phyloP scores from a whole-genome alignment of 2,888 invertebrate species.

The Stenurella melanura region DNA sequence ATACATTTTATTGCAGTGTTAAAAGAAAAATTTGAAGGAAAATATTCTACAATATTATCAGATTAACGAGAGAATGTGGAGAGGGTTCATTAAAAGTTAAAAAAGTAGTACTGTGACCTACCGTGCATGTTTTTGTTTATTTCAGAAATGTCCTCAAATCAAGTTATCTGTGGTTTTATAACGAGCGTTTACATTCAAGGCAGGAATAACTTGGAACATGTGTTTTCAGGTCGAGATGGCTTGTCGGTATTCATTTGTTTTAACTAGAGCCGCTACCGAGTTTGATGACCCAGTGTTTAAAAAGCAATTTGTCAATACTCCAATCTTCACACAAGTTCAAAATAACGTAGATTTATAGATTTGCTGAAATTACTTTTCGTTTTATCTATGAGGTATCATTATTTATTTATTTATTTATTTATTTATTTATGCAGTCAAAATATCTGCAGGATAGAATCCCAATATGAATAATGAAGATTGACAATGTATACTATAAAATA shows the following conservation, averaged over 20 bases:
- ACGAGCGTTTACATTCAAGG: slow-evolving; percentile 3
- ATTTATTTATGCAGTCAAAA: no score
- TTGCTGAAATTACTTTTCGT: neutral
- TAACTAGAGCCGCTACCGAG: slow-evolving; percentile 16
- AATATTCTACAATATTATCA: neutral
- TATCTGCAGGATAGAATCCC: no score
- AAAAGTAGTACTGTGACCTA: neutral
- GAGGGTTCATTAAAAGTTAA: neutral
- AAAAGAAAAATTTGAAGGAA: neutral
- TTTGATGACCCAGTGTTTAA: slow-evolving; percentile 34
- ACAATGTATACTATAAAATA: no score
- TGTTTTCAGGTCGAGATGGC: slow-evolving; percentile 30
- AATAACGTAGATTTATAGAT: neutral
- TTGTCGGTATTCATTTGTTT: slow-evolving; percentile 40
- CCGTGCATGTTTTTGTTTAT: slow-evolving; percentile 1
- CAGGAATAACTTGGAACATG: slow-evolving; percentile 32
- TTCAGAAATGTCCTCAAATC: neutral
- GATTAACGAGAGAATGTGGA: neutral
- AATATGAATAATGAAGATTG: no score
- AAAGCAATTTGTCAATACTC: neutral
- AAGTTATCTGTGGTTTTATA: neutral
- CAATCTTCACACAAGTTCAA: neutral
- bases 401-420: no score
- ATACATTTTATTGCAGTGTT: neutral
- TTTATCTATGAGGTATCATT: neutral